Base-by-base conservation (phyloP, 2,888 invertebrate species). In the Myathropa florea region DNA sequence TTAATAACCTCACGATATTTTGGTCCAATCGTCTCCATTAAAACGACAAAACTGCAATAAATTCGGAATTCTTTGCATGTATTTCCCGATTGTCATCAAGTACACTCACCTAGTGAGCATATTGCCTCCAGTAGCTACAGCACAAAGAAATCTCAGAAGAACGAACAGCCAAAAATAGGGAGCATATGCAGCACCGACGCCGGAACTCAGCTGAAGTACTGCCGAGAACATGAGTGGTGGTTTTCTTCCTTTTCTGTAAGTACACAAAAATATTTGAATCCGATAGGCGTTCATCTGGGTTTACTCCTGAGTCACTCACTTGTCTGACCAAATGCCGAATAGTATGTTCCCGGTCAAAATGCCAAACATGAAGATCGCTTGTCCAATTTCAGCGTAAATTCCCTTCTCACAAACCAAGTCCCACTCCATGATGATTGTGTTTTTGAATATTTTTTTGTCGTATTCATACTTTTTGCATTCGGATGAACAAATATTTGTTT, bases 401-500 rank as follows among this genome's bases (percentile, higher is more conserved):
- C 94, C 93, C 89, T 93, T 94, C 46, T 94, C 94, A 90, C 96
- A 96, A 0, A 96, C 94, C 75, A 96, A 93, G 90, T 96, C 94
- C 96, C 96, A 96, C 93, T 96, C 94, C 0, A 95, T 95, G 67
- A 94, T 93, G 26, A 96, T 96, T 0, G 96, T 96, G 90, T 95
- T 94, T 21, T 93, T 93, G 90, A 96, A 96, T n/a, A 94, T 91
- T 63, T 93, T 93, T 88, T 93, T 94, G 89, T 96, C 95, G 90
- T 94, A 96, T 82, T 93, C 92, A 91, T 95, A 94, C 75, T 92
- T 89, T 0, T 93, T 92, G 90, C 95, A 95, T 84, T 94, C 94
- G 1, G 90, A 89, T 0, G 92, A 90, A 89, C 95, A 95, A 2
- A 89, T 89, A 14, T 91, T 90, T 6, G 93, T 92, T 1, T 68